Conservation (phyloP, 2,888 invertebrate species). For the Adineta ricciae region DNA sequence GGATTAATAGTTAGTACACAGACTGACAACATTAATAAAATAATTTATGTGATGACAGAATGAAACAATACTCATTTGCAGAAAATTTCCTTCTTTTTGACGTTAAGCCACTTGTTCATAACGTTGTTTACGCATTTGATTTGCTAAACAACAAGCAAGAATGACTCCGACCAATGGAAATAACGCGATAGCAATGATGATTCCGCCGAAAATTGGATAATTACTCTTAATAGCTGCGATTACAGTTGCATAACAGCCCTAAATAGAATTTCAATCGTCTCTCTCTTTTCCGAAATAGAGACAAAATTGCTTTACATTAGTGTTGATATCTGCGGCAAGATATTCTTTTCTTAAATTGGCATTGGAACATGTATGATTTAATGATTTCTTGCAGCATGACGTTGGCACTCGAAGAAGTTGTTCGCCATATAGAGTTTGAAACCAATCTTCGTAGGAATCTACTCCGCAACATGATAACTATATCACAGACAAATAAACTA, state of each 20-base stretch:
- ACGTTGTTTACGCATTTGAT: background rate
- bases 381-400: constrained; percentile 11
- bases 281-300: no score
- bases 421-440: background rate
- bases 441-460: background rate
- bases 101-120: background rate
- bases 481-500: background rate
- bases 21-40: constrained; percentile 1
- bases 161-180: constrained; percentile 8
- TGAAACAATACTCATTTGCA: background rate
- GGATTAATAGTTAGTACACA: background rate
- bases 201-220: background rate
- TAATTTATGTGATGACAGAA: background rate
- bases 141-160: background rate
- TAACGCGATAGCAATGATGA: background rate
- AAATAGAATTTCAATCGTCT: no score
- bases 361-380: background rate
- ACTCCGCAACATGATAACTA: constrained; percentile 5
- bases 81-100: background rate
- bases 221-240: background rate
- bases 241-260: background rate
- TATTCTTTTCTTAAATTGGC: background rate
- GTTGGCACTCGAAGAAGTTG: background rate
- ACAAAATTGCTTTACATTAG: no score
- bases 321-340: background rate